These are phyloP conservation scores for Linyphia triangularis DNA, from an alignment of 2,888 invertebrate genomes.

Conservation along the genomic window DNA sequence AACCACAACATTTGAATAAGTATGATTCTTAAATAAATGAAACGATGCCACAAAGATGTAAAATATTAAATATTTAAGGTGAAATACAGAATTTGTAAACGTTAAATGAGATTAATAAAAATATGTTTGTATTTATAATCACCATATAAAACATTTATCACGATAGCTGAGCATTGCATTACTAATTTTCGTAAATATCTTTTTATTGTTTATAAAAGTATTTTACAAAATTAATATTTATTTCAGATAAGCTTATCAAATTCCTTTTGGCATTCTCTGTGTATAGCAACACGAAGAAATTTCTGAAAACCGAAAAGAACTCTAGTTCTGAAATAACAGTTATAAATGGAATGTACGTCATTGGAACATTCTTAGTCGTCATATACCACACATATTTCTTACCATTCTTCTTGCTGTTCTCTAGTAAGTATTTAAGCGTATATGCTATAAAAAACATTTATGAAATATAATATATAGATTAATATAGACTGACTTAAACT, in stretches of 20 bases:
- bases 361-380: conserved; percentile 56
- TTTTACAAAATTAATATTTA: no score
- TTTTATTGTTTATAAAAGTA: no score
- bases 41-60: no score
- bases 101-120: no score
- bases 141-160: background rate
- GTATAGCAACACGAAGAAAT: conserved; percentile 55
- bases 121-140: no score
- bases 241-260: conserved; percentile 47
- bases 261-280: conserved; percentile 50
- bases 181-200: background rate
- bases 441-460: no score
- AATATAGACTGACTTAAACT: no score
- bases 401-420: conserved; percentile 49
- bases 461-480: no score
- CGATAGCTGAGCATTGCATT: background rate
- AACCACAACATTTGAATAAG: no score
- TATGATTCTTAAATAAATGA: no score
- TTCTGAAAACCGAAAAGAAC: conserved; percentile 25
- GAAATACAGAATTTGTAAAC: no score
- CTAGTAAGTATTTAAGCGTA: conserved; percentile 63
- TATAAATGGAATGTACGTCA: conserved; percentile 67
- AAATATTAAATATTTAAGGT: no score
- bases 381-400: conserved; percentile 67
- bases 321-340: conserved; percentile 23